These are phyloP conservation scores for Plebejus anna DNA, from an alignment of 2,888 invertebrate species.

Conservation along the genomic window DNA sequence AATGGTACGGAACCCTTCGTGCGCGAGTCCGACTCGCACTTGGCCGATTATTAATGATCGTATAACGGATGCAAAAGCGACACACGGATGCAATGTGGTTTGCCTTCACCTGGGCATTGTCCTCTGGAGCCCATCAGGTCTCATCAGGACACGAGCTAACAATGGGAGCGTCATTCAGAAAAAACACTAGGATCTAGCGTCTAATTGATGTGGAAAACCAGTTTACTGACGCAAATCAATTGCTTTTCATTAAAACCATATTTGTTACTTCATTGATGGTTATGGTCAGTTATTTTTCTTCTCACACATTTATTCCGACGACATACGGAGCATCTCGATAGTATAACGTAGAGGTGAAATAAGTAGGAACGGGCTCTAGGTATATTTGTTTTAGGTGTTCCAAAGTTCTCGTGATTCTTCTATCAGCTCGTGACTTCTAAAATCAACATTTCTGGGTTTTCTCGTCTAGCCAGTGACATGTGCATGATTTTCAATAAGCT, in stretches of 20 bases:
- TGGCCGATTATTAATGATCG: conserved; percentile 25
- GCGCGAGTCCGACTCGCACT: too few relatives aligned
- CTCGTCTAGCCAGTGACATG: background rate
- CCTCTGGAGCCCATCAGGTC: conserved; percentile 44
- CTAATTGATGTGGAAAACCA: conserved; percentile 53
- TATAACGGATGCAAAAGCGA: conserved; percentile 36
- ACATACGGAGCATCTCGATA: background rate
- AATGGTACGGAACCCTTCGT: too few relatives aligned
- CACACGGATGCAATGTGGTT: conserved; percentile 42
- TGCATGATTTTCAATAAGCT: background rate
- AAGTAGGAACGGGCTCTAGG: background rate
- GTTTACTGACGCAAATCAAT: conserved; percentile 47
- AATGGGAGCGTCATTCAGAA: conserved; percentile 47
- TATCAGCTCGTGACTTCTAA: background rate
- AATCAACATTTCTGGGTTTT: background rate
- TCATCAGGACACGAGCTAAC: conserved; percentile 45
- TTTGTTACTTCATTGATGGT: conserved; percentile 6
- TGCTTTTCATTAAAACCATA: conserved; percentile 24
- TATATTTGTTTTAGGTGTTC: background rate
- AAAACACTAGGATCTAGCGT: conserved; percentile 60
- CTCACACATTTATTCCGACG: background rate
- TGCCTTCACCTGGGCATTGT: conserved; percentile 48
- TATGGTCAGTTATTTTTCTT: background rate
- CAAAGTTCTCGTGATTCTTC: background rate
- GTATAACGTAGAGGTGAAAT: background rate